Percentiles rank a stretch among this genome's conserved stretches.
Conservation (phyloP, 2,797 vertebrate genomes). For the Artibeus lituratus region DNA sequence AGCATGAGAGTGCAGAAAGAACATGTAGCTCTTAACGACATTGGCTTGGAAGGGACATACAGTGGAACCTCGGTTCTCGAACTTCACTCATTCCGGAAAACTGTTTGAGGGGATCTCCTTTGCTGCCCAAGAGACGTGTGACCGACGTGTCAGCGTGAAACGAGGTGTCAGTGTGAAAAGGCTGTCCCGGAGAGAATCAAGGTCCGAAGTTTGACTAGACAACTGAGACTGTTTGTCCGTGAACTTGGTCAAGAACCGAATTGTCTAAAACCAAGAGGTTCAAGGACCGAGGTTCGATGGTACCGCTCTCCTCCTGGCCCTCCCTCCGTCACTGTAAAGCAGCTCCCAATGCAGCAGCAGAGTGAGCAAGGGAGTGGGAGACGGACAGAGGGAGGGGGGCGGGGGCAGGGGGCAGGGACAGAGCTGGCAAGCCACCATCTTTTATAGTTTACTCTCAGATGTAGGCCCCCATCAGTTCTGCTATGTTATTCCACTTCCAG, state of each 20-base stretch:
- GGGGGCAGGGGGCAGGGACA: neutral
- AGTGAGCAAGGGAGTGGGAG: neutral
- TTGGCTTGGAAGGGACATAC: neutral
- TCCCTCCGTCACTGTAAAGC: neutral
- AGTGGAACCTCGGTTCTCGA: neutral
- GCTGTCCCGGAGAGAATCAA: neutral
- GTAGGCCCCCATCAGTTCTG: neutral
- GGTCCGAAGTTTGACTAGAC: neutral
- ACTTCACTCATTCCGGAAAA: neutral
- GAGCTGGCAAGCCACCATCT: neutral
- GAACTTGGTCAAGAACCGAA: neutral
- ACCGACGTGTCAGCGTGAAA: neutral
- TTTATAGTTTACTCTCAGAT: neutral
- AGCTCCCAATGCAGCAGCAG: fast-evolving
- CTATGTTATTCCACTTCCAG: neutral
- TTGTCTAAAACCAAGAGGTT: neutral
- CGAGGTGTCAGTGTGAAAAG: neutral
- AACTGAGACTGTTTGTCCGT: neutral
- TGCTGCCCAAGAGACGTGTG: neutral
- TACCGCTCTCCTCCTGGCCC: neutral
- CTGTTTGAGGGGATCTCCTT: neutral
- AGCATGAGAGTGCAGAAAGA: neutral
- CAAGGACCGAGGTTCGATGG: fast-evolving
- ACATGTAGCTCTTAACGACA: neutral
- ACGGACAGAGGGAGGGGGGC: too few species aligned